Evolutionary conservation across 2,888 invertebrate species (phyloP), one percentile per base, ranked within the genome.

Genomic region (Papilio demoleus): DNA sequence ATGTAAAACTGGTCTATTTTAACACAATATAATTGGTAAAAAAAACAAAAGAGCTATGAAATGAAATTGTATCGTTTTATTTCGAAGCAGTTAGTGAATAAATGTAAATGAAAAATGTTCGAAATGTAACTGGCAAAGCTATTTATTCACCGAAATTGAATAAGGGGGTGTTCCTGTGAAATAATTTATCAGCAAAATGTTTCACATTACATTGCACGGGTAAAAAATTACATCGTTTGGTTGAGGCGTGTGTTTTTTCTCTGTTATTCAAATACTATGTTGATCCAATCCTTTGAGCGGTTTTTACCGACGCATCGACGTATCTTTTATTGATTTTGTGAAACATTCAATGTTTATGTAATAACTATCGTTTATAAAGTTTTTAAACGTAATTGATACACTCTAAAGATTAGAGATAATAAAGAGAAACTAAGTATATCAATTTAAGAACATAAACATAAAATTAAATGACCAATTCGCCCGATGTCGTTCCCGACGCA

Each of bases 151-250:
- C 74, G 69, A 75, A 76, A 77, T 76, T 77, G 78, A 78, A 77
- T 74, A 74, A 74, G 72, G 74, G 75, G 73, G 73, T 71, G 74
- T 72, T 74, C 74, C 72, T 72, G 71, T 73, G 74, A 73, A 76
- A 76, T 76, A 74, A 76, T 78, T 76, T 77, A 77, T 77, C 75
- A 78, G 74, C 74, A 71, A 74, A 76, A 77, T 74, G 76, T 74
- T 75, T 74, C 74, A 76, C 77, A 76, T 77, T 76, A 77, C 73
- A 73, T 72, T 71, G 71, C 73, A 65, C 71, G 68, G 66, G 73
- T 75, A 75, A 77, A 77, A 77, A 76, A 77, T 76, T 77, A 73
- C 76, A 75, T 64, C 70, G 71, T 65, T 74, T 70, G 70, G 71
- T 67, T 17, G 71, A 60, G 69, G 69, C 71, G 70, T 68, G 53